Base-by-base conservation (phyloP, 2,797 vertebrate species). In the Australoheros facetus region DNA sequence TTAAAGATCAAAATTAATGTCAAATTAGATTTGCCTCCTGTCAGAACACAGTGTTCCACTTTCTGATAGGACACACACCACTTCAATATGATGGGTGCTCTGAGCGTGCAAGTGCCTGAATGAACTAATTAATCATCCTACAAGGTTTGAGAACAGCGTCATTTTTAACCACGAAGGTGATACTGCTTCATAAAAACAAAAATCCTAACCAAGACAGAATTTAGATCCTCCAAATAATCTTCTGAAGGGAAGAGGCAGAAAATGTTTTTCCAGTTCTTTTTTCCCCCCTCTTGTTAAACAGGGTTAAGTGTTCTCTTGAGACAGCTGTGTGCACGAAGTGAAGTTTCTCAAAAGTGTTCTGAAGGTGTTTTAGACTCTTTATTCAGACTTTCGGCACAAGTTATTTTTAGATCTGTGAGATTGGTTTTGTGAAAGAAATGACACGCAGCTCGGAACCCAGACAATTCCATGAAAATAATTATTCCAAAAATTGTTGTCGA, bases 1-100 rank as follows among this genome's bases (percentile, higher is more conserved):
- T 82, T 71, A 39, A 72, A 78, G 64, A 79, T 76, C 19, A 78
- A 73, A 83, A 71, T 48, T 74, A 6, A 82, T 69, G 56, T 79
- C 42, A 71, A 83, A 77, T 74, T 71, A 71, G n/a, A 82, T 80
- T 78, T 80, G 51, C 16, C 73, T 81, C 70, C 77, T 58, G 75
- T 79, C 77, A 84, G 73, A 77, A 80, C 75, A 70, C 17, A 39
- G 30, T 2, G 1, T 56, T 74, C 39, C 57, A 54, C 11, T 17
- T 72, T 71, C 69, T 76, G 23, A 66, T 45, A 48, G 55, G 13
- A 80, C 60, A 56, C 60, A 73, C 78, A 4, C 71, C 59, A 58
- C 70, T 69, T 69, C 62, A 48, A 19, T 69, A 30, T 69, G 75
- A 53, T 32, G 8, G 62, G 21, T 58, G 82, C 55, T 19, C 17